Base-by-base conservation (phyloP, 2,888 invertebrate species). In the Fragum fragum region DNA sequence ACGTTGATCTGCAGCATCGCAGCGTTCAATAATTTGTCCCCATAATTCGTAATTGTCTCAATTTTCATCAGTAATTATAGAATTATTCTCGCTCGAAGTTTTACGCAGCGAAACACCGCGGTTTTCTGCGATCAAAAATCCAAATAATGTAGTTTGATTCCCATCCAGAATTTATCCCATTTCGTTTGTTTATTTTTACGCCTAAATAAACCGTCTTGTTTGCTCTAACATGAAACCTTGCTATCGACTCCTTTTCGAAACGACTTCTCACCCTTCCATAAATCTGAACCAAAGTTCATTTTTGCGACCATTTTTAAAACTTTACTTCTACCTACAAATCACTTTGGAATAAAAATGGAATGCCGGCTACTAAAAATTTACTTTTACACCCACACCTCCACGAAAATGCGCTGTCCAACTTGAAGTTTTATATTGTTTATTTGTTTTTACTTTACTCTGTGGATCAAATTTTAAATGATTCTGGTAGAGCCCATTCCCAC, bases 121-220 rank as follows among this genome's bases (percentile, higher is more conserved):
- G n/a, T 47, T 47, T 47, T 47, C 47, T n/a, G 32, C 47, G 47
- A 47, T 47, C n/a, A 47, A 47, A 47, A 47, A 9, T n/a, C 5
- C 47, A 47, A 47, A 47, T 47, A 18, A 3, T 14, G 47, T 47
- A 47, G 47, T 14, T n/a, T 47, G 47, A 47, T 47, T 47, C 47
- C 16, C 47, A 47, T 47, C n/a, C 47, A 47, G 14, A 47, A n/a
- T 47, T 47, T 14, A 47, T 47, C 47, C 47, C n/a, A 47, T 47
- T 57, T 66, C 57, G 59, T 61, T 63, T 63, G 63, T 63, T 63
- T 63, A 63, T 63, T 63, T n/a, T 63, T 63, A 63, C 63, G 36
- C 63, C 28, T 32, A 63, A 63, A n/a, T 28, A 63, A 63, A 63
- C 63, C 63, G 36, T 32, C n/a, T 18, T 66, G 42, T 66, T 66